phyloP scores from a whole-genome alignment of 2,797 vertebrate species.

The Epinephelus awoara region DNA sequence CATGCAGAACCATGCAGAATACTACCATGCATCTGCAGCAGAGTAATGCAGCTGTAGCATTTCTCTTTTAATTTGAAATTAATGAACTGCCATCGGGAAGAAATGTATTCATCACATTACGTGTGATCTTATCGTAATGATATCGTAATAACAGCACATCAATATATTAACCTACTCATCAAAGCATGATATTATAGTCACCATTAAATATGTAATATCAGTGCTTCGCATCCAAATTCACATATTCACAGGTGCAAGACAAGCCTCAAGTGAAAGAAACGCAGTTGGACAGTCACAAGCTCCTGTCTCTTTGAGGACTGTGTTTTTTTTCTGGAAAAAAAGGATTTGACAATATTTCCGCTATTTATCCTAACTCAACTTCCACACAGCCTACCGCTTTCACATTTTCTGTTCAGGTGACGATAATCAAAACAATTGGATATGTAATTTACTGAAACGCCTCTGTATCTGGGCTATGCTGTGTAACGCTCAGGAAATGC shows the following conservation, averaged over 20 bases:
- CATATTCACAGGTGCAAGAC: slow-evolving; percentile 22
- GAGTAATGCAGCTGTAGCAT: not conserved
- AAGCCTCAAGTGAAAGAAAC: slow-evolving; percentile 2
- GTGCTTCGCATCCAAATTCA: slow-evolving; percentile 6
- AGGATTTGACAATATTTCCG: slow-evolving; percentile 25
- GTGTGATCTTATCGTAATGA: slow-evolving; percentile 19
- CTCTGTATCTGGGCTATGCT: slow-evolving; percentile 46
- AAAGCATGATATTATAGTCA: slow-evolving; percentile 42
- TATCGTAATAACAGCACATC: slow-evolving; percentile 21
- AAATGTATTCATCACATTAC: not conserved
- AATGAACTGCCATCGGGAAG: slow-evolving; percentile 40
- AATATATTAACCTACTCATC: slow-evolving; percentile 33
- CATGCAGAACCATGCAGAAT: not conserved
- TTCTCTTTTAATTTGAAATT: slow-evolving; percentile 36
- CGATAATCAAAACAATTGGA: slow-evolving; percentile 57
- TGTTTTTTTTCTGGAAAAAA: slow-evolving; percentile 18
- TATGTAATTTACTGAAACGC: slow-evolving; percentile 59
- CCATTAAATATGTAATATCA: slow-evolving; percentile 35
- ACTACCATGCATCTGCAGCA: slow-evolving; percentile 15
- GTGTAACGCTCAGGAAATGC: slow-evolving; percentile 49
- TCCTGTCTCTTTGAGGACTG: slow-evolving; percentile 4
- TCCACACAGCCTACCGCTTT: slow-evolving; percentile 18
- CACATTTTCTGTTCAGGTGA: slow-evolving; percentile 61
- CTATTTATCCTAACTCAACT: slow-evolving; percentile 35
- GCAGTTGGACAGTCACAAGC: not conserved